A percentile compares a stretch with the other conserved stretches of the same genome.
Conservation (phyloP, 2,797 vertebrate species). For the Pangasius mekongensis region DNA sequence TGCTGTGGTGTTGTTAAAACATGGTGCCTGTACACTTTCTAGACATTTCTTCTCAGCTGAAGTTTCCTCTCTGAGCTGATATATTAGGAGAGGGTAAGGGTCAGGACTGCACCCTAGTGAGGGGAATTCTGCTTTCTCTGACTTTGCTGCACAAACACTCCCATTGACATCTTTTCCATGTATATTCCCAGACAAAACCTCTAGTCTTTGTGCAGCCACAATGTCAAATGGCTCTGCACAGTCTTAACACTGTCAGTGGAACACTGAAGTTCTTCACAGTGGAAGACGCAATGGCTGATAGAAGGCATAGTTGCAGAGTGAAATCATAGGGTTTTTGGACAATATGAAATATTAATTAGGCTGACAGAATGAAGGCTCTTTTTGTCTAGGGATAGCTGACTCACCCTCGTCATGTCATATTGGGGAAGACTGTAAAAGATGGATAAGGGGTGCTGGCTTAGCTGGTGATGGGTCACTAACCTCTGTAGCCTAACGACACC, state of each 20-base stretch:
- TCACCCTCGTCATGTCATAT: conserved; percentile 69
- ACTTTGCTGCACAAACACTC: conserved; percentile 39
- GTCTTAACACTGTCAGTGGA: conserved; percentile 48
- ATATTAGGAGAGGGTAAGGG: conserved; percentile 49
- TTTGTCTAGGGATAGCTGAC: conserved; percentile 75
- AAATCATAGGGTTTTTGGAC: conserved; percentile 75
- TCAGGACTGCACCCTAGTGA: conserved; percentile 45
- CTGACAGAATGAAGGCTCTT: conserved; percentile 63
- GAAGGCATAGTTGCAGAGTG: conserved; percentile 75
- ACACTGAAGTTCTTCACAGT: conserved; percentile 52
- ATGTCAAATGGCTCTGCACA: conserved; percentile 38
- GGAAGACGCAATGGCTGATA: conserved; percentile 35
- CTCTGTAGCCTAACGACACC: background rate
- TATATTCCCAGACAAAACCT: conserved; percentile 69
- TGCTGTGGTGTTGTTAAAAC: conserved; percentile 4
- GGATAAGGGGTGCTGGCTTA: conserved; percentile 14
- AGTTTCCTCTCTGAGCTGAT: conserved; percentile 49
- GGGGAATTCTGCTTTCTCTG: conserved; percentile 56
- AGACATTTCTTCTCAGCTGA: conserved; percentile 28
- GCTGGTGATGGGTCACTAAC: conserved; percentile 17
- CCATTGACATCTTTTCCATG: conserved; percentile 63
- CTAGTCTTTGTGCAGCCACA: conserved; percentile 58
- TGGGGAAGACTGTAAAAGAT: conserved; percentile 62
- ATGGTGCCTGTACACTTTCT: conserved; percentile 13
- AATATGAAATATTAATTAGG: conserved; percentile 73